Base-by-base conservation (phyloP, 2,888 invertebrate genomes). In the Ormia ochracea region DNA sequence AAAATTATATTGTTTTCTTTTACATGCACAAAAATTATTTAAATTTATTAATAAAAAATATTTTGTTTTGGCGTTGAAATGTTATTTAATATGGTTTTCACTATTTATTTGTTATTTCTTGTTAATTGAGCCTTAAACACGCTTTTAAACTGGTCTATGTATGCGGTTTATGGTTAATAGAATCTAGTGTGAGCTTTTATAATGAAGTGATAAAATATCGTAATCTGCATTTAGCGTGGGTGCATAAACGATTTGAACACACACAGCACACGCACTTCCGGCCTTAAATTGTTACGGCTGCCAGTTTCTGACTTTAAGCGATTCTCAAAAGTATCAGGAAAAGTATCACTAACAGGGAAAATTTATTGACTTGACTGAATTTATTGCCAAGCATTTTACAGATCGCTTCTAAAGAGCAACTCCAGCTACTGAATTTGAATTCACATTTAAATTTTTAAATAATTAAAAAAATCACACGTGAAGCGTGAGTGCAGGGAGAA, bases 241-340 rank as follows among this genome's bases (percentile, higher is more conserved):
- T n/a, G n/a, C 6, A 38, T 28, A 9, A 56, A 63, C 17, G 7
- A n/a, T 33, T 50, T 43, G 14, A 50, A 58, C 10, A 3, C 23
- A n/a, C 68, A 45, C 72, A 75, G 58, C 78, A 76, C 79, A 83
- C 82, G 82, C 82, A 83, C 63, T 83, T 83, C 82, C 82, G 82
- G 56, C n/a, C 4, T 10, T 7, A 26, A 28, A 50, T 3, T n/a
- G n/a, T n/a, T n/a, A n/a, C n/a, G n/a, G 6, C 9, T 28, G 9
- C 2, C 12, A 19, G 19, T 14, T 41, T 26, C 17, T 19, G 10
- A 26, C n/a, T 19, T 41, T 9, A 41, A 52, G 14, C 17, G 43
- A 10, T 41, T 26, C 26, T 28, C 5, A 41, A 17, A 41, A 41
- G 31, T 12, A 5, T 6, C 19, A 23, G 2, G 4, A 21, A 10